Evolutionary conservation across 2,113 vertebrate genomes (phyloP).

Genomic region (Garra rufa): DNA sequence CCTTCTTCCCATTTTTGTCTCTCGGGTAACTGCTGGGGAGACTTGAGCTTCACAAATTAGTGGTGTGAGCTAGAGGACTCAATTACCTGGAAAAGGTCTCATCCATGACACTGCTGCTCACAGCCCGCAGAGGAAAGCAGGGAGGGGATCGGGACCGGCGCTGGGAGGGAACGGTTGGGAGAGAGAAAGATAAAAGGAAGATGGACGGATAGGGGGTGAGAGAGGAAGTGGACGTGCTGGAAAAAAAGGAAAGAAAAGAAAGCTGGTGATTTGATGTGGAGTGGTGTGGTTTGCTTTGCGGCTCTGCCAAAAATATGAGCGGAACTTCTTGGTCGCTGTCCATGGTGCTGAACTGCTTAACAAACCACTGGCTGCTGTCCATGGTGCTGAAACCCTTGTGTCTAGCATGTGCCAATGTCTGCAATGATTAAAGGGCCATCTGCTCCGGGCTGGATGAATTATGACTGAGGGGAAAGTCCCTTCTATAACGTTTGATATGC

Average conservation of each 20-base stretch:
- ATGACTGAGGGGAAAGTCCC: conserved; percentile 41
- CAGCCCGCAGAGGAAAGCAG: conserved; percentile 1
- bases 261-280: conserved; percentile 43
- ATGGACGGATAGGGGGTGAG: conserved; percentile 3
- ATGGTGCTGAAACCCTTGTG: conserved; percentile 34
- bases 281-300: conserved; percentile 45
- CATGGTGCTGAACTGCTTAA: conserved; percentile 37
- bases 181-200: conserved; percentile 1
- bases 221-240: not conserved
- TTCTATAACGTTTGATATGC: conserved; percentile 42
- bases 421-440: conserved; percentile 44
- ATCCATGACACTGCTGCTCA: conserved; percentile 36
- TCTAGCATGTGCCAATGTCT: conserved; percentile 39
- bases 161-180: not conserved
- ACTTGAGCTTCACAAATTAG: conserved; percentile 73
- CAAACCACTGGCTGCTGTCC: conserved; percentile 19
- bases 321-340: conserved; percentile 14
- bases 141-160: not conserved
- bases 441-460: conserved; percentile 45
- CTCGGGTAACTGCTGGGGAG: conserved; percentile 69
- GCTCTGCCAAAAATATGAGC: conserved; percentile 39
- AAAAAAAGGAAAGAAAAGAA: conserved; percentile 16
- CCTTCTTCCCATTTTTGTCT: conserved; percentile 65
- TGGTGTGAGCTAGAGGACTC: conserved; percentile 74
- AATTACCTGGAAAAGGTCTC: conserved; percentile 79